A percentile compares a stretch with the other conserved stretches of the same genome.
phyloP scores from a whole-genome alignment of 2,113 vertebrate genomes.

The Pterophyllum scalare region DNA sequence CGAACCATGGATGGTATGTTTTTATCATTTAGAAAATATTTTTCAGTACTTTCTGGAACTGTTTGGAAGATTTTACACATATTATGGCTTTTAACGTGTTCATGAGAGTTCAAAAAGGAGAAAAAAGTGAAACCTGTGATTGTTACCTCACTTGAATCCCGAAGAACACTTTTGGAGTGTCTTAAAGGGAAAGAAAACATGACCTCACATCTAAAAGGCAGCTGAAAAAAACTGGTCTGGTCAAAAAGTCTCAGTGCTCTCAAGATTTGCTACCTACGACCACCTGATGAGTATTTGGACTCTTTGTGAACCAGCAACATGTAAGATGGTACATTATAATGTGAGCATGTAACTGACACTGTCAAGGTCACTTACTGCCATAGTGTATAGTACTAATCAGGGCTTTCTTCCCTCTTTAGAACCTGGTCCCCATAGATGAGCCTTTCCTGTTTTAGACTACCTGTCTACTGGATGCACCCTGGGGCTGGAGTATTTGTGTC shows the following conservation, averaged over 20 bases:
- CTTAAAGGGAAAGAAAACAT: too few species aligned
- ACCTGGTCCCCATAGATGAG: not conserved
- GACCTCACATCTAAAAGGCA: too few species aligned
- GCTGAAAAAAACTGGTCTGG: too few species aligned
- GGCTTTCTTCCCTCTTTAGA: too few species aligned
- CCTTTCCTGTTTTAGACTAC: not conserved
- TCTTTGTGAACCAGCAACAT: not conserved
- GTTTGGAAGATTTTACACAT: not conserved
- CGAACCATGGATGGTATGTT: not conserved
- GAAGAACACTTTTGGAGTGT: too few species aligned
- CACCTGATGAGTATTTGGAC: not conserved
- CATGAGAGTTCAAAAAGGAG: fast-evolving
- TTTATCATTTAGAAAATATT: not conserved
- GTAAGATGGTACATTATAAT: not conserved
- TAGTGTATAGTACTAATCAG: not conserved
- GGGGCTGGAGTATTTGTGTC: not conserved
- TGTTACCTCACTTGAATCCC: not conserved
- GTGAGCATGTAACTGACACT: not conserved
- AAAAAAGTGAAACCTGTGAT: not conserved
- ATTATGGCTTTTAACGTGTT: not conserved
- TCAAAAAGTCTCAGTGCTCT: too few species aligned
- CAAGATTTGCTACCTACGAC: not conserved
- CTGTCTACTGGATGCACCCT: not conserved
- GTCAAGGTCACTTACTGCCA: too few species aligned
- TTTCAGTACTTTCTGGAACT: not conserved